Conservation (phyloP, 2,888 invertebrate genomes). For the Caenorhabditis sinica region DNA sequence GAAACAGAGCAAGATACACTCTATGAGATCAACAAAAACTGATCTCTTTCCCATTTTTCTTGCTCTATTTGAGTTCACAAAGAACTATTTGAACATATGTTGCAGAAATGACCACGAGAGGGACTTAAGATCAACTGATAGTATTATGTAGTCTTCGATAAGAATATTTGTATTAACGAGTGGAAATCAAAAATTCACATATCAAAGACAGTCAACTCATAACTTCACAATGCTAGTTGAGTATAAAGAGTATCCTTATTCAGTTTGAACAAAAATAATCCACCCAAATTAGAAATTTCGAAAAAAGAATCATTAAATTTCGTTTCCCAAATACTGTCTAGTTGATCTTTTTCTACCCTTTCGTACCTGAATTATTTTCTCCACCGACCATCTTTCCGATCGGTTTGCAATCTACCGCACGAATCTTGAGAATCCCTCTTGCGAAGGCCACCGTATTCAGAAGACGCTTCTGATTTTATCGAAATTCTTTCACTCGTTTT, state of each 20-base stretch:
- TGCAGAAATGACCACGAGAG: slow-evolving; percentile 13
- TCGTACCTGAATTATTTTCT: neutral
- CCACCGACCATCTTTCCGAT: neutral
- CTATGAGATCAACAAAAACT: slow-evolving; percentile 32
- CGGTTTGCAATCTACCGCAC: slow-evolving; percentile 15
- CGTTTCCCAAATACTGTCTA: slow-evolving; percentile 13
- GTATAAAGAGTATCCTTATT: no score
- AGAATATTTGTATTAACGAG: neutral
- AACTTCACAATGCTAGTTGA: neutral
- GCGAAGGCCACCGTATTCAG: slow-evolving; percentile 16
- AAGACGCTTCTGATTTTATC: slow-evolving; percentile 15
- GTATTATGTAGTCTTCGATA: slow-evolving; percentile 27
- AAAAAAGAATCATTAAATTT: neutral
- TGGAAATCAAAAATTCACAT: neutral
- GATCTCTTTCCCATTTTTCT: neutral
- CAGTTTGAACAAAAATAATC: neutral
- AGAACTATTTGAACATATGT: slow-evolving; percentile 26
- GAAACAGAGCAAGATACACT: slow-evolving; percentile 10
- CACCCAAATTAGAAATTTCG: neutral
- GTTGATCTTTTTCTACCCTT: slow-evolving; percentile 20
- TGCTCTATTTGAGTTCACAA: neutral
- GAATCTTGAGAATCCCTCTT: neutral
- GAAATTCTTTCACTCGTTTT: slow-evolving; percentile 5
- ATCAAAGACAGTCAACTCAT: neutral
- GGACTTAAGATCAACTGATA: neutral